Evolutionary conservation across 2,113 vertebrate genomes (phyloP).

Genomic region (Calonectris borealis): DNA sequence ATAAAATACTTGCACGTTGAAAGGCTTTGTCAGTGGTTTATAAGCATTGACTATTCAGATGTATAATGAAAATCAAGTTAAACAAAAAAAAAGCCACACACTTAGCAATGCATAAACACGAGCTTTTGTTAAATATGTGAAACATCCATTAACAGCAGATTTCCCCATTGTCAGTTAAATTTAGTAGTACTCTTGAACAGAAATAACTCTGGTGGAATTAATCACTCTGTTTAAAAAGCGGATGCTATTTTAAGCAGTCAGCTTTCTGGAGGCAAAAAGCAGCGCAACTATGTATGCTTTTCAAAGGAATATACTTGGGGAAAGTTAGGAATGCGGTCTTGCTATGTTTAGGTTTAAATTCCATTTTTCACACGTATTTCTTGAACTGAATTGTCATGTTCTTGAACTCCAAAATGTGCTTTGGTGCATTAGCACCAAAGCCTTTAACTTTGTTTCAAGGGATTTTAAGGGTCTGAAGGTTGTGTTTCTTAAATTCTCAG

Average conservation of each 20-base stretch:
- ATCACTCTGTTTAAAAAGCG: neutral
- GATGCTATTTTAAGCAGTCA: constrained; percentile 12
- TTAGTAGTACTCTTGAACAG: neutral
- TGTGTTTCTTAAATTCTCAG: neutral
- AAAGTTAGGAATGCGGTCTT: neutral
- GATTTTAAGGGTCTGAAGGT: neutral
- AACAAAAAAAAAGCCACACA: neutral
- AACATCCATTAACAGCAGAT: neutral
- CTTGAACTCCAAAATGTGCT: neutral
- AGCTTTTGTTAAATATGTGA: neutral
- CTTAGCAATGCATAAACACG: neutral
- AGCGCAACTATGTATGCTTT: neutral
- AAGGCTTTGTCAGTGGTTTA: neutral
- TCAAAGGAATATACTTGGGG: neutral
- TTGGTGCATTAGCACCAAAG: neutral
- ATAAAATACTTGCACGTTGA: neutral
- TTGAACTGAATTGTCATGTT: neutral
- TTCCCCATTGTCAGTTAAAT: constrained; percentile 13
- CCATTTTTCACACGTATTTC: neutral
- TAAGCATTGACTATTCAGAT: neutral
- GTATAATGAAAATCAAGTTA: neutral
- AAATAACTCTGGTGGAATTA: constrained; percentile 3
- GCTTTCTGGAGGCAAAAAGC: neutral
- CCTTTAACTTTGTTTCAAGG: neutral
- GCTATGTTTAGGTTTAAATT: neutral